Percentiles rank a stretch among this genome's conserved stretches.
Conservation (phyloP, 2,888 invertebrate species). For the Thereva nobilitata region DNA sequence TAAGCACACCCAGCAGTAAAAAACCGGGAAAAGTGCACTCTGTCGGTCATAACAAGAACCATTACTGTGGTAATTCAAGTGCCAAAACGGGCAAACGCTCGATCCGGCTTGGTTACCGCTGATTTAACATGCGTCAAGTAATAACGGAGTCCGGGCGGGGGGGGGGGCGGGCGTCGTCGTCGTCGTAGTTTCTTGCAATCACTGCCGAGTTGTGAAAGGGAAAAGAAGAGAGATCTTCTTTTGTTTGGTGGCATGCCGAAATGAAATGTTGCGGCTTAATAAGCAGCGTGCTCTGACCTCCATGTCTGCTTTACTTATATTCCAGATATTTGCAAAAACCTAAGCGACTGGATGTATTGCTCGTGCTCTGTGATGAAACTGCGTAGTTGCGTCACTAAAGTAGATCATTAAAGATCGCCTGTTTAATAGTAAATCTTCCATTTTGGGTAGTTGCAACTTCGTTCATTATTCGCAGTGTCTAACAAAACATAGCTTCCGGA, state of each 20-base stretch:
- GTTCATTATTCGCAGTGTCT: too few species aligned
- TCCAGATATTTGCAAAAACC: too few species aligned
- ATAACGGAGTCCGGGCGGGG: not conserved
- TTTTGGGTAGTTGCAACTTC: too few species aligned
- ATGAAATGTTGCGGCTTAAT: too few species aligned
- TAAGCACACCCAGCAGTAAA: not conserved
- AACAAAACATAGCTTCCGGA: too few species aligned
- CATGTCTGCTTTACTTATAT: too few species aligned
- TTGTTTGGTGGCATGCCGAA: not conserved
- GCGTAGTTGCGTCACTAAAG: too few species aligned
- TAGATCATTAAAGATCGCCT: too few species aligned
- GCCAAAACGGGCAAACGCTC: constrained; percentile 20
- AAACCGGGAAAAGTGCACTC: not conserved
- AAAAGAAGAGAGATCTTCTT: not conserved
- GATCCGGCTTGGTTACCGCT: constrained; percentile 10
- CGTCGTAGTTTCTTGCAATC: constrained; percentile 12
- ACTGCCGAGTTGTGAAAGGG: constrained; percentile 18
- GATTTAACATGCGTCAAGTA: constrained; percentile 25
- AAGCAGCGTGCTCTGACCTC: too few species aligned
- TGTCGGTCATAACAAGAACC: not conserved
- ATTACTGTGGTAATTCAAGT: constrained; percentile 9
- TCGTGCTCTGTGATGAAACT: too few species aligned
- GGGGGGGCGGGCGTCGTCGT: not conserved
- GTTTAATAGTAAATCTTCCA: too few species aligned
- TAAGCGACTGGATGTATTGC: too few species aligned